phyloP scores from a whole-genome alignment of 2,888 invertebrate genomes.

The Oegoconia quadripuncta region DNA sequence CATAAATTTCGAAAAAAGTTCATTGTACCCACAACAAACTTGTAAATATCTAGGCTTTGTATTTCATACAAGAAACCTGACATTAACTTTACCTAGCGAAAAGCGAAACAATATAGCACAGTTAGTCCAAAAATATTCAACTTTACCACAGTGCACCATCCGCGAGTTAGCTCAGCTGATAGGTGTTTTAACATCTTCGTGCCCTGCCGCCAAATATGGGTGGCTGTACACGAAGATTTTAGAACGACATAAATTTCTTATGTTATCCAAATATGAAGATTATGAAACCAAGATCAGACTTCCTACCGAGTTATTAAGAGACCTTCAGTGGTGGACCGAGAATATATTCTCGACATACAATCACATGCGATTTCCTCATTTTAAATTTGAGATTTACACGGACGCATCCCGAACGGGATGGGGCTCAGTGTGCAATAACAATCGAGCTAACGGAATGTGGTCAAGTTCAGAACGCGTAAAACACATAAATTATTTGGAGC shows the following conservation, averaged over 20 bases:
- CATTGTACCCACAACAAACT: constrained; percentile 5
- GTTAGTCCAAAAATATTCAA: constrained; percentile 8
- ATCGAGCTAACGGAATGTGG: constrained; percentile 4
- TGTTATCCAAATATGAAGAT: background rate
- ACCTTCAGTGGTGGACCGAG: constrained; percentile 14
- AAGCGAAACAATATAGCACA: constrained; percentile 12
- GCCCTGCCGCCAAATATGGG: background rate
- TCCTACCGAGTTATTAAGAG: background rate
- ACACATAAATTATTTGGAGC: constrained; percentile 10
- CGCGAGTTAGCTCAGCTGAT: constrained; percentile 15
- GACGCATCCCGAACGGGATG: constrained; percentile 12
- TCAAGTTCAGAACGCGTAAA: background rate
- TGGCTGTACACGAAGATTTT: background rate
- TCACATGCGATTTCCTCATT: background rate
- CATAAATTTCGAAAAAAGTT: too few species aligned
- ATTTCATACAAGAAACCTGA: constrained; percentile 1
- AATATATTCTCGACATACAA: constrained; percentile 3
- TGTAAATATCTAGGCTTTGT: constrained; percentile 14
- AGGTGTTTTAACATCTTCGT: constrained; percentile 7
- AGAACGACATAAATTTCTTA: background rate
- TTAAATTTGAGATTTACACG: constrained; percentile 8
- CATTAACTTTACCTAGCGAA: constrained; percentile 7
- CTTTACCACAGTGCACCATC: constrained; percentile 5
- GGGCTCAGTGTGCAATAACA: constrained; percentile 2
- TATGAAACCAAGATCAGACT: constrained; percentile 7